Evolutionary conservation across 2,797 vertebrate species (phyloP).

Genomic region (Rhynchotus rufescens): DNA sequence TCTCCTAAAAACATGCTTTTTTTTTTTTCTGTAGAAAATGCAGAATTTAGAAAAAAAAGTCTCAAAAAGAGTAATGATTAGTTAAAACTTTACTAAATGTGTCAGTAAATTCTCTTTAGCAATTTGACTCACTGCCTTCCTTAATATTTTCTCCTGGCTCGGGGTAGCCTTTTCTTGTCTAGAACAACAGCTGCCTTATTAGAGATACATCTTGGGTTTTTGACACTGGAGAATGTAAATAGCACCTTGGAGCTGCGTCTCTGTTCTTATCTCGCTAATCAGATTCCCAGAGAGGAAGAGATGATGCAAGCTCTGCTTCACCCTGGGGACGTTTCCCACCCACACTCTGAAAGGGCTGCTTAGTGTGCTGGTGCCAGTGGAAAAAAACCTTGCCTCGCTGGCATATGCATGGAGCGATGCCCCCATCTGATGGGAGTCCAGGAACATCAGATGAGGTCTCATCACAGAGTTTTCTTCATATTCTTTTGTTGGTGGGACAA

Average conservation of each 20-base stretch:
- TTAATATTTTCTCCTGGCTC: not conserved
- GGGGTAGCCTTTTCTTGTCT: not conserved
- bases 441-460: not conserved
- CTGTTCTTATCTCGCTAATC: not conserved
- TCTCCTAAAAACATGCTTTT: not conserved
- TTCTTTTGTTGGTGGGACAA: not conserved
- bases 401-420: not conserved
- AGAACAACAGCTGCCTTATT: not conserved
- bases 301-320: not conserved
- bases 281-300: not conserved
- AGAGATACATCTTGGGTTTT: not conserved
- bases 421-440: not conserved
- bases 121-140: not conserved
- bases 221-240: not conserved
- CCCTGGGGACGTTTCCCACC: not conserved
- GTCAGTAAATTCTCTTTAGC: not conserved
- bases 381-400: not conserved
- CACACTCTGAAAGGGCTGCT: fast-evolving
- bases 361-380: not conserved
- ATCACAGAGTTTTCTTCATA: not conserved
- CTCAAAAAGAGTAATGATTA: not conserved
- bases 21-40: not conserved
- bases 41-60: not conserved
- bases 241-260: not conserved
- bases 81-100: not conserved